Evolutionary conservation across 1,140 invertebrate species (phyloP).

Genomic region (Drosophila murphyi): DNA sequence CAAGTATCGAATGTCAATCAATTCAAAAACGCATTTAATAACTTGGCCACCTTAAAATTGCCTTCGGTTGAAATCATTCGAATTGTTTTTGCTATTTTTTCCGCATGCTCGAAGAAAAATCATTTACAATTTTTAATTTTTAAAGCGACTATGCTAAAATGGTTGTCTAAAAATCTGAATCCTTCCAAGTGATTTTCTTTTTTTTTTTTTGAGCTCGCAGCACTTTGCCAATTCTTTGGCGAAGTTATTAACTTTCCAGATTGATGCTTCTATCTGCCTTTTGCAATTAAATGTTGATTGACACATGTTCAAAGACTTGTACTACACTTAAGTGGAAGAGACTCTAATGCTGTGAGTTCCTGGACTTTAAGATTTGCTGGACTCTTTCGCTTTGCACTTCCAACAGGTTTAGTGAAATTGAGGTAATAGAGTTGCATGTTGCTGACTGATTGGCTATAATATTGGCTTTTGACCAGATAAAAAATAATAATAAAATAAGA

Average conservation of each 20-base stretch:
- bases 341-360: slow-evolving; percentile 35
- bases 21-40: neutral
- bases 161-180: too few species aligned
- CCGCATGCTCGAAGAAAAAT: too few species aligned
- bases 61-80: too few species aligned
- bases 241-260: neutral
- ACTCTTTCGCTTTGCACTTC: slow-evolving; percentile 48
- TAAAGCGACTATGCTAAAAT: too few species aligned
- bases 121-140: too few species aligned
- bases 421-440: slow-evolving; percentile 68
- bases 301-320: neutral
- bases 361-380: slow-evolving; percentile 40
- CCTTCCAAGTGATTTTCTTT: too few species aligned
- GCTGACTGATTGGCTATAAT: slow-evolving; percentile 21
- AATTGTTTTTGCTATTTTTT: slow-evolving; percentile 27
- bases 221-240: neutral
- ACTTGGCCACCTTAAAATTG: too few species aligned
- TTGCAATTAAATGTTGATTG: neutral
- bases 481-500: slow-evolving; percentile 29
- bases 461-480: slow-evolving; percentile 31
- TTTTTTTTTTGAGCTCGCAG: too few species aligned
- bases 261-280: neutral
- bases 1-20: neutral
- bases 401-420: slow-evolving; percentile 49
- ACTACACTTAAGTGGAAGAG: slow-evolving; percentile 33